Base-by-base conservation (phyloP, 2,888 invertebrate genomes). In the Rotaria macrura region DNA sequence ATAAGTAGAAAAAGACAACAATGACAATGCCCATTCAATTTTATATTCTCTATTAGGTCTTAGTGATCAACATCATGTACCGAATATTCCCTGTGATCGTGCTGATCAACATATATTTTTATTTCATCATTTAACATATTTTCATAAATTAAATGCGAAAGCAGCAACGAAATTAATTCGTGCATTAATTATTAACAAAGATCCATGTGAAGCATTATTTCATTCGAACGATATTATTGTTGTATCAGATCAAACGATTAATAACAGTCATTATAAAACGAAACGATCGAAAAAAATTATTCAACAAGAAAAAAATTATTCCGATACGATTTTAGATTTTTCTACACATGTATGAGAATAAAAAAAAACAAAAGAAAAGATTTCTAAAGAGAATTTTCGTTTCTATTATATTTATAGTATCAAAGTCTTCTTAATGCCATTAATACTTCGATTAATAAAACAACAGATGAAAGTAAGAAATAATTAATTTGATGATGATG, bases 41-140 rank as follows among this genome's bases (percentile, higher is more conserved):
- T 57, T 57, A 10, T 29, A 17, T 65, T n/a, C 5, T 10, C 25
- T 74, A 23, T 12, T 43, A 79, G 79, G 79, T 79, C 25, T 79
- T n/a, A 40, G 43, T 79, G 79, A 79, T 38, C 40, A 79, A 12
- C 79, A 79, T 79, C 79, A 79, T 43, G n/a, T 79, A n/a, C 79
- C 79, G 43, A 79, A 79, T 79, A 79, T 79, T 25, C 79, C 79
- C 0, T 79, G 79, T 79, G 79, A 79, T 79, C 79, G 79, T 25
- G 79, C 79, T 25, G 79, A 79, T 79, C 79, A 79, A 79, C 38
- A 79, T n/a, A 79, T 79, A 10, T 79, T 79, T 43, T 40, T 79
- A 43, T 79, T 79, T 79, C 79, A 79, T 79, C 79, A 79, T 79
- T 43, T 79, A 25, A 79, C 79, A 25, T 79, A 79, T 79, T 79